phyloP scores from a whole-genome alignment of 2,888 invertebrate genomes.

The Criorhina ranunculi region DNA sequence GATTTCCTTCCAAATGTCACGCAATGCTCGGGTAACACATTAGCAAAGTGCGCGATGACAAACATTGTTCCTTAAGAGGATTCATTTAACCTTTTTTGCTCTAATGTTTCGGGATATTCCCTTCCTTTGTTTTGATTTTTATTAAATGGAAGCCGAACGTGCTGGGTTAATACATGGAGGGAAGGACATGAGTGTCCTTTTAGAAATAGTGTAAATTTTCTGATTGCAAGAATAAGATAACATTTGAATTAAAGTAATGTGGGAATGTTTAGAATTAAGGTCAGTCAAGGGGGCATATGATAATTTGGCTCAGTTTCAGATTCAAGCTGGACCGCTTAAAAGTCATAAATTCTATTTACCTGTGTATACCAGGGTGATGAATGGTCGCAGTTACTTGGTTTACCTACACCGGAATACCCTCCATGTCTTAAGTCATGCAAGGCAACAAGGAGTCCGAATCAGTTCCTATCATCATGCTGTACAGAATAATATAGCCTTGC shows the following conservation, averaged over 20 bases:
- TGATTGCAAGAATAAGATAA: conserved; percentile 21
- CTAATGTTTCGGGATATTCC: conserved; percentile 14
- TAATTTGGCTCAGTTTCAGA: too few species aligned
- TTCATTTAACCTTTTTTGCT: conserved; percentile 27
- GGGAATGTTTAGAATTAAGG: neutral
- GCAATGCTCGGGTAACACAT: conserved; percentile 1
- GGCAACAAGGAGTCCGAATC: too few species aligned
- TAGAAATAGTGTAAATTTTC: conserved; percentile 22
- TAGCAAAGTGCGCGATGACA: conserved; percentile 5
- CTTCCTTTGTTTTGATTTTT: conserved; percentile 14
- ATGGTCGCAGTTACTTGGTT: too few species aligned
- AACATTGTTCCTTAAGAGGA: conserved; percentile 2
- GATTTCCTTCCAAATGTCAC: conserved; percentile 21
- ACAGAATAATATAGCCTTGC: too few species aligned
- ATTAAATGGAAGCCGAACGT: conserved; percentile 16
- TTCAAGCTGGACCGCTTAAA: too few species aligned
- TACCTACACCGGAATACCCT: too few species aligned
- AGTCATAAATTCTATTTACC: too few species aligned
- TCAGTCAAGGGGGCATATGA: neutral
- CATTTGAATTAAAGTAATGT: conserved; percentile 4
- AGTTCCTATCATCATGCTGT: too few species aligned
- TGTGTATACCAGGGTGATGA: too few species aligned
- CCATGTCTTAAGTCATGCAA: too few species aligned
- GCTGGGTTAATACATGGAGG: neutral
- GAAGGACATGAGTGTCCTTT: neutral